Percentiles rank a stretch among this genome's conserved stretches.
phyloP scores from a whole-genome alignment of 2,113 vertebrate species.

The Tragelaphus imberbis region DNA sequence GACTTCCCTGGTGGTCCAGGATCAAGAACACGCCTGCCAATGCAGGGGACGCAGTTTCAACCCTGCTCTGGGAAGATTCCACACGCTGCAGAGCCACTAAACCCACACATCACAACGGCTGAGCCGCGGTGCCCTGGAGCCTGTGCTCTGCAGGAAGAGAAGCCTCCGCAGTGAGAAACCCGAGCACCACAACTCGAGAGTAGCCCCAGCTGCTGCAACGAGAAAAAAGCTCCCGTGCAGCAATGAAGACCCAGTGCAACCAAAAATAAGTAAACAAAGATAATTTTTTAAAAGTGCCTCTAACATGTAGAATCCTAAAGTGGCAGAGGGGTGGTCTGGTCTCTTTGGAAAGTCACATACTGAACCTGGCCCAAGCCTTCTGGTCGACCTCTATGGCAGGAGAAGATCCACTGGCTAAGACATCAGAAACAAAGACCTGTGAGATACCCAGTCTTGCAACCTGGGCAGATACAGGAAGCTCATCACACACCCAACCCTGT shows the following conservation, averaged over 20 bases:
- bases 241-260: neutral
- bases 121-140: neutral
- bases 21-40: neutral
- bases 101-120: fast-evolving
- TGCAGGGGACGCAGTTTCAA: neutral
- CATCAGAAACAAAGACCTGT: neutral
- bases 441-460: neutral
- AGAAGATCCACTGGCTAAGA: neutral
- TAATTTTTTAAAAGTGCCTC: neutral
- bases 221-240: neutral
- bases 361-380: neutral
- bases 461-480: neutral
- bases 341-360: neutral
- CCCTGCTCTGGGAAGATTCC: neutral
- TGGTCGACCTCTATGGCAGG: neutral
- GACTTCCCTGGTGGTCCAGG: neutral
- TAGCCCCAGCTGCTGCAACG: neutral
- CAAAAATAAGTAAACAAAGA: neutral
- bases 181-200: fast-evolving
- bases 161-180: neutral
- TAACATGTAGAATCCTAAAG: neutral
- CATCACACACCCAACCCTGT: neutral
- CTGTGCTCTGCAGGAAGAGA: neutral
- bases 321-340: neutral
- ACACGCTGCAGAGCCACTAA: neutral